phyloP scores from a whole-genome alignment of 2,888 invertebrate genomes.

The Clanis bilineata region DNA sequence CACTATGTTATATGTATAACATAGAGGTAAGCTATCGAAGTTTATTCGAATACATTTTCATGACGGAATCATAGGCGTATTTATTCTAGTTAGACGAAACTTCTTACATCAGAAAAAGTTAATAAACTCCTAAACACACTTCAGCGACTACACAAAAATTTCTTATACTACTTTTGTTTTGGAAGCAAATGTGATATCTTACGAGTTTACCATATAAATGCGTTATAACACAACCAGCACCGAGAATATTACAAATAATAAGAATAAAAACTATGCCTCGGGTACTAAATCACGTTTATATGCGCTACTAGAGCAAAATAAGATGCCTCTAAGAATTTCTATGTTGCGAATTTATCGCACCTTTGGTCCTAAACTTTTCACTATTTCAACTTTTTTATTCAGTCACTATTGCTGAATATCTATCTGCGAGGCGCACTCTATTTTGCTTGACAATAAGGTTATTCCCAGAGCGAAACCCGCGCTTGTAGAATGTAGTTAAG shows the following conservation, averaged over 20 bases:
- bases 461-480: constrained; percentile 46
- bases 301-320: constrained; percentile 33
- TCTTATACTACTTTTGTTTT: constrained; percentile 31
- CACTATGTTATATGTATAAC: no score
- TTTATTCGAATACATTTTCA: background rate
- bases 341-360: constrained; percentile 33
- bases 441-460: constrained; percentile 54
- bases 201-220: constrained; percentile 54
- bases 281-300: constrained; percentile 34
- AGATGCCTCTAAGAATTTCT: constrained; percentile 33
- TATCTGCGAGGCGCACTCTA: constrained; percentile 37
- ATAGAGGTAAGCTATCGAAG: no score
- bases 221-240: constrained; percentile 46
- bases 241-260: constrained; percentile 49
- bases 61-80: background rate
- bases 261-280: constrained; percentile 37
- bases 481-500: constrained; percentile 52
- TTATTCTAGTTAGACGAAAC: background rate
- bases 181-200: constrained; percentile 37
- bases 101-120: constrained; percentile 22
- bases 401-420: constrained; percentile 40
- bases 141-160: constrained; percentile 24
- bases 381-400: constrained; percentile 46
- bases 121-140: constrained; percentile 26
- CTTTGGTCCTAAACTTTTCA: constrained; percentile 39